Evolutionary conservation across 2,888 invertebrate species (phyloP).

Genomic region (Diloba caeruleocephala): DNA sequence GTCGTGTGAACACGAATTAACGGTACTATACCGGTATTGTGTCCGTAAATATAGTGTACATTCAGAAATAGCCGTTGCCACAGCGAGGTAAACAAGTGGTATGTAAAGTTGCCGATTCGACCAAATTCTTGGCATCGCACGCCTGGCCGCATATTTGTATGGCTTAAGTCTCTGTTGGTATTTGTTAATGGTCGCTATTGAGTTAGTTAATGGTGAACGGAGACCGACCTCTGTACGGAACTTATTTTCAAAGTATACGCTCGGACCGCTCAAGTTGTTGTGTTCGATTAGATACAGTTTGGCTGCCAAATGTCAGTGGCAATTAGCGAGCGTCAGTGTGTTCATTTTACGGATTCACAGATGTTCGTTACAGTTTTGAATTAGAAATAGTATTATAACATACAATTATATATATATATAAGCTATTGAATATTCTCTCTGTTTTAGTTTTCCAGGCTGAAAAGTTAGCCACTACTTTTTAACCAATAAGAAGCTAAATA

Average conservation of each 20-base stretch:
- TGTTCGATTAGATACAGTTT: conserved; percentile 11
- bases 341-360: conserved; percentile 29
- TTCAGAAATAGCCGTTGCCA: conserved; percentile 73
- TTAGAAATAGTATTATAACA: conserved; percentile 21
- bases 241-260: conserved; percentile 19
- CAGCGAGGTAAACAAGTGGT: conserved; percentile 81
- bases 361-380: conserved; percentile 11
- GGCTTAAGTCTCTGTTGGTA: conserved; percentile 56
- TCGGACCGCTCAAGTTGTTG: conserved; percentile 8
- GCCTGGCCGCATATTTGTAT: conserved; percentile 74
- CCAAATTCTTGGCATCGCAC: conserved; percentile 83
- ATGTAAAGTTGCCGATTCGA: conserved; percentile 75
- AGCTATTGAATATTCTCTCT: too few species aligned
- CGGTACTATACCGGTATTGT: conserved; percentile 59
- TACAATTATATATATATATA: too few species aligned
- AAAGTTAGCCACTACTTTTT: too few species aligned
- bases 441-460: too few species aligned
- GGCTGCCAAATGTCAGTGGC: conserved; percentile 40
- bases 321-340: conserved; percentile 27
- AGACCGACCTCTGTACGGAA: conserved; percentile 36
- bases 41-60: conserved; percentile 57
- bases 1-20: conserved; percentile 60
- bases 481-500: too few species aligned
- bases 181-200: conserved; percentile 66
- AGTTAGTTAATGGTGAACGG: conserved; percentile 63